These are phyloP conservation scores for Gadus macrocephalus DNA, from an alignment of 2,113 vertebrate species.

Conservation along the genomic window DNA sequence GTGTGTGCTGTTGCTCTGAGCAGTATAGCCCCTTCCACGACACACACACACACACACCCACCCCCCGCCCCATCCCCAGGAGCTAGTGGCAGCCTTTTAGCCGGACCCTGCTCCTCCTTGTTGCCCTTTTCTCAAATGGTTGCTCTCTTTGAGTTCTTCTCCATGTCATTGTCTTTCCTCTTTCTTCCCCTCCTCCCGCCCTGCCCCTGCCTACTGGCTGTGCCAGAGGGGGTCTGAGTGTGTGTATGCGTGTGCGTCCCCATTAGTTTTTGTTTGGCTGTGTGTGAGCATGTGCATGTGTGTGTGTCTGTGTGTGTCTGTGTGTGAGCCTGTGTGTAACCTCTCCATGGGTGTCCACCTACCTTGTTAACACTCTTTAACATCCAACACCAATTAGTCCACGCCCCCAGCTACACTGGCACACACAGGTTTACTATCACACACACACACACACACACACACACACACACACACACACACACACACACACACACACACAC, in stretches of 20 bases:
- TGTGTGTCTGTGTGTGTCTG: background rate
- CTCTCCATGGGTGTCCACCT: constrained; percentile 84
- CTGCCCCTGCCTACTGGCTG: constrained; percentile 26
- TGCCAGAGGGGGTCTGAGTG: constrained; percentile 28
- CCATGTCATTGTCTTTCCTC: background rate
- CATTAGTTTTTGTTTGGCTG: background rate
- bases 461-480: too few relatives aligned
- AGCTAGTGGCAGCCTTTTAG: constrained; percentile 61
- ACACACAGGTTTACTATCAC: constrained; percentile 33
- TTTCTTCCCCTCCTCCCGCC: constrained; percentile 2
- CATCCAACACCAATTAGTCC: constrained; percentile 86
- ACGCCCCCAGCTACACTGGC: constrained; percentile 62
- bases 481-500: constrained; percentile 13
- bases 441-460: constrained; percentile 13
- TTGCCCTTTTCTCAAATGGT: constrained; percentile 25
- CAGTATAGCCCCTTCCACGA: constrained; percentile 7
- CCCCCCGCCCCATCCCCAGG: background rate
- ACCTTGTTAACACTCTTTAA: constrained; percentile 92
- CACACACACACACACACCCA: background rate
- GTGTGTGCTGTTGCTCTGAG: constrained; percentile 43
- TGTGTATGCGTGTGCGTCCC: constrained; percentile 9
- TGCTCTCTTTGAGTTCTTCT: constrained; percentile 36
- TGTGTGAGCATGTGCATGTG: background rate
- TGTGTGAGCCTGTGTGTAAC: constrained; percentile 37
- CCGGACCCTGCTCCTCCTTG: constrained; percentile 30